A percentile compares a stretch with the other conserved stretches of the same genome.
phyloP scores from a whole-genome alignment of 1,140 invertebrate genomes.

The Epicauta chinensis region DNA sequence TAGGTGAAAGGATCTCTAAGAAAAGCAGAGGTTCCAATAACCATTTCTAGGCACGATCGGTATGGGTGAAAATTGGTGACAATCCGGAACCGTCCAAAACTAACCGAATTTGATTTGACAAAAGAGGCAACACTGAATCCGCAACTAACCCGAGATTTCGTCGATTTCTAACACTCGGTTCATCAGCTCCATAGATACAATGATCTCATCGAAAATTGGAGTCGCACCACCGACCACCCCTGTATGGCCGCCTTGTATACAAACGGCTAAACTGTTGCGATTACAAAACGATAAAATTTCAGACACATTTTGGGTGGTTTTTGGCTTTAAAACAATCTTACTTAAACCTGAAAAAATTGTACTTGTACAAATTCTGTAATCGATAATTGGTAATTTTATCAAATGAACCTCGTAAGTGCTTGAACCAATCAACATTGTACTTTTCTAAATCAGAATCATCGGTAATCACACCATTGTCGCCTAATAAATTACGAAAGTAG shows the following conservation, averaged over 20 bases:
- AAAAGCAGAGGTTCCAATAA: too few relatives aligned
- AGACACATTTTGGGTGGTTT: slow-evolving; percentile 81
- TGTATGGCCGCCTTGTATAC: slow-evolving; percentile 91
- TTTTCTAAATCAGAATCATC: slow-evolving; percentile 68
- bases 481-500: slow-evolving; percentile 70
- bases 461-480: slow-evolving; percentile 62
- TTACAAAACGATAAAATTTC: slow-evolving; percentile 82
- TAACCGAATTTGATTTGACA: too few relatives aligned
- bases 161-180: slow-evolving; percentile 81
- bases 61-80: too few relatives aligned
- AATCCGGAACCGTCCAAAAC: too few relatives aligned
- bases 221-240: slow-evolving; percentile 87
- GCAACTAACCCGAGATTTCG: slow-evolving; percentile 65
- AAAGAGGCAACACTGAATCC: background rate
- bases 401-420: slow-evolving; percentile 56
- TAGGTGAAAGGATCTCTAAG: too few relatives aligned
- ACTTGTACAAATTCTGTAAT: background rate
- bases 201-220: slow-evolving; percentile 94
- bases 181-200: slow-evolving; percentile 78
- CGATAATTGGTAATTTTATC: too few relatives aligned
- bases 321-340: slow-evolving; percentile 69
- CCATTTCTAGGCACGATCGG: too few relatives aligned
- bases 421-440: slow-evolving; percentile 91
- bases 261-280: slow-evolving; percentile 73
- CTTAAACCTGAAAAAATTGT: slow-evolving; percentile 53